phyloP scores from a whole-genome alignment of 1,140 invertebrate species.

The Akabosia matsudoensis region DNA sequence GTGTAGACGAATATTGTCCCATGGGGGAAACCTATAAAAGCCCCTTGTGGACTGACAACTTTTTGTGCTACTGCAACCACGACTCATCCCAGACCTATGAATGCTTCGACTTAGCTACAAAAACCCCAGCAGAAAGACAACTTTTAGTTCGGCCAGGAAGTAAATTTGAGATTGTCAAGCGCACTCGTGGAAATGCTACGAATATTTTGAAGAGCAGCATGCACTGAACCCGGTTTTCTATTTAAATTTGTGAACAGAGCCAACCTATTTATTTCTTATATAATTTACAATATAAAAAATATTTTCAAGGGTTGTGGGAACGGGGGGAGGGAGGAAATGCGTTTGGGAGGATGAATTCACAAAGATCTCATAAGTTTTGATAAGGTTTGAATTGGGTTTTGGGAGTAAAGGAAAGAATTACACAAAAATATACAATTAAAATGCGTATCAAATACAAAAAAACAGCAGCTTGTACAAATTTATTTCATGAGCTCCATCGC shows the following conservation, averaged over 20 bases:
- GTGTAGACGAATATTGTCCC: neutral
- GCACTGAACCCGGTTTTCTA: too few relatives aligned
- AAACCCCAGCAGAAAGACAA: neutral
- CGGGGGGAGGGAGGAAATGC: too few relatives aligned
- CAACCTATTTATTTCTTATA: too few relatives aligned
- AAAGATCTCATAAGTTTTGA: neutral
- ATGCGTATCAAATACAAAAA: neutral
- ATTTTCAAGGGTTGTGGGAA: neutral
- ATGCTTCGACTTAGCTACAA: neutral
- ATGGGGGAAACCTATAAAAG: neutral
- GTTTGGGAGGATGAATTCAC: neutral
- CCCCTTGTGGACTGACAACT: neutral
- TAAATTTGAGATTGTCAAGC: neutral
- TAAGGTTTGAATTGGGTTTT: neutral
- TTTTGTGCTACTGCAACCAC: neutral
- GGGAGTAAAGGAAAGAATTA: neutral
- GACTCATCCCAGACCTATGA: neutral
- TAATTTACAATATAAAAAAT: neutral
- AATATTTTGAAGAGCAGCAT: too few relatives aligned
- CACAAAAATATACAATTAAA: neutral
- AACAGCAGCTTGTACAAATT: neutral
- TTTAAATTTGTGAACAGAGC: too few relatives aligned
- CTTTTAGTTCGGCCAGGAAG: neutral
- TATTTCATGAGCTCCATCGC: conserved; percentile 24
- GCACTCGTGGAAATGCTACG: neutral